Base-by-base conservation (phyloP, 2,888 invertebrate species). In the Spodoptera exigua region DNA sequence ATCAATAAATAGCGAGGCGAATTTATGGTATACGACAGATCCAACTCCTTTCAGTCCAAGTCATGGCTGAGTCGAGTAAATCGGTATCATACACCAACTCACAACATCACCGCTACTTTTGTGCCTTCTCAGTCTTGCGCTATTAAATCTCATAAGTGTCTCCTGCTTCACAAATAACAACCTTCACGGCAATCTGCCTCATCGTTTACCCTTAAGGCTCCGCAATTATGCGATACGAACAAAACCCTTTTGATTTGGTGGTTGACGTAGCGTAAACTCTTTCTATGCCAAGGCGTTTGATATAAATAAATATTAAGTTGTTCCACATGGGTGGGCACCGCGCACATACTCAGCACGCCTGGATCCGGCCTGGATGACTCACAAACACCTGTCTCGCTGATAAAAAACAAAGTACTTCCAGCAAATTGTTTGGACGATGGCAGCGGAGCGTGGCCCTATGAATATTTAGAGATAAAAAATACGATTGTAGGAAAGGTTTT, bases 281-380 rank as follows among this genome's bases (percentile, higher is more conserved):
- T 69, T 72, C 66, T 72, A 66, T 79, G 79, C 74, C 74, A 74
- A 79, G 79, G 75, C 47, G 61, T 54, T 61, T 71, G 70, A 61
- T 66, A 60, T 67, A 79, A 60, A 72, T 74, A 81, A 76, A 78
- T 78, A 70, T 71, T 68, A 78, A 79, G 70, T 62, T 59, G 80
- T 81, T 81, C 71, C 78, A 66, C 73, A 64, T 55, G 48, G 82
- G 35, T 76, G 76, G 36, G 12, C 68, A 74, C 68, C 37, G 66
- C 57, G 54, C 56, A 60, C 65, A 57, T 39, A 56, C 61, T 60
- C 40, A 43, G 43, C 74, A 51, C 40, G 79, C 59, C 77, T 58
- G 76, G 79, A 78, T 76, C 77, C 79, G 79, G 74, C 55, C 74
- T 61, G 79, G 70, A 66, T 78, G 79, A 79, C 21, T 79, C 79